Base-by-base conservation (phyloP, 2,888 invertebrate species). In the Ryuthela nishihirai region DNA sequence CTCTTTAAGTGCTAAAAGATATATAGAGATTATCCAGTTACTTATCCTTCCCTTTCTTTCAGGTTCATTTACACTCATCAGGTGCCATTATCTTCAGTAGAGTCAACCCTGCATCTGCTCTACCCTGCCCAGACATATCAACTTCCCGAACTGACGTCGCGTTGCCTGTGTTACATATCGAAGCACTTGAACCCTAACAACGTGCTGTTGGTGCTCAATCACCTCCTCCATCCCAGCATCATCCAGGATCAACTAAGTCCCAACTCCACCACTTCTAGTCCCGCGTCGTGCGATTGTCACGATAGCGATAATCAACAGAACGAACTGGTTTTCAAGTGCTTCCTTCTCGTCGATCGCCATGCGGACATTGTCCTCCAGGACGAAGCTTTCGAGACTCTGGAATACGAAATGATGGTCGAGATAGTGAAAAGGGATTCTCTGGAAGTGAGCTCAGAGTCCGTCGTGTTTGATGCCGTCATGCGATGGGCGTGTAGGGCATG, bases 91-190 rank as follows among this genome's bases (percentile, higher is more conserved):
- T 80, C 81, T 65, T 81, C 83, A 0, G 81, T 83, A 9, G 76
- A 76, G 12, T 83, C 83, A 1, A 85, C 86, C 5, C 77, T 88
- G 21, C 80, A 81, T 34, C 81, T 87, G 0, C 79, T 88, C 23
- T 83, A 84, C 64, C 84, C 85, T 1, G 85, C 87, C 20, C 83
- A 86, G 70, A 84, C 85, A 69, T 85, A 87, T 70, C 77, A 85
- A 40, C 84, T 87, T 67, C 80, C 82, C 5, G 83, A 81, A 18
- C 77, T 88, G 45, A 83, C 84, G 2, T 80, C 81, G 62, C 78
- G 82, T 54, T 87, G 87, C 69, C 81, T 85, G 21, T 76, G 80
- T 25, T 83, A 82, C 50, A 43, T 59, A 10, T 59, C 59, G 7
- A 53, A 47, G 17, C 41, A 53, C 12, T 39, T 59, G n/a, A 48